Base-by-base conservation (phyloP, 2,797 vertebrate species). In the Myotis daubentonii region DNA sequence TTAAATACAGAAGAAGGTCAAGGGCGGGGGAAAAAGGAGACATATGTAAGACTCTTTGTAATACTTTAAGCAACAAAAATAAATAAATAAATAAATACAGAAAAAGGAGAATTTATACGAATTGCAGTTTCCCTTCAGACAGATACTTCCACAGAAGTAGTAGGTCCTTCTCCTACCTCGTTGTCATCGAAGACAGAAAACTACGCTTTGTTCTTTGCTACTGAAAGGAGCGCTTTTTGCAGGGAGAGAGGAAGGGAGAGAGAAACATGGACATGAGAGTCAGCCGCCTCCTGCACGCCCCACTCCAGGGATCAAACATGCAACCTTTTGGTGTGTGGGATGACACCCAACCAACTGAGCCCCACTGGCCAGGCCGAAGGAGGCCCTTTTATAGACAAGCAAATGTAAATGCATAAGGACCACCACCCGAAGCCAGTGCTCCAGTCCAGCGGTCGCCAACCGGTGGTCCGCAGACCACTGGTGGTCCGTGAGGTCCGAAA, bases 111-210 rank as follows among this genome's bases (percentile, higher is more conserved):
- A 60, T 70, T 55, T 49, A 55, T 62, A 47, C 36, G 44, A 30
- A 55, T 83, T 70, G 78, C 75, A 38, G 41, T 36, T 84, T 70
- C 79, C 72, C 33, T 71, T 95, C 33, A 62, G 72, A 68, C 33
- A 85, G 28, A 33, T 33, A 38, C 47, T 82, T 95, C 49, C 30
- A 57, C 23, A 71, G 38, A 36, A 87, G 23, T 33, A 90, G 23
- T 33, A 70, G 16, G 6, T 41, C 66, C 84, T 87, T 92, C 8
- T 76, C 41, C 41, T n/a, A n/a, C 2, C 23, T 36, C 68, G 22
- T 91, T 94, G 66, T 62, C 6, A 38, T 51, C 30, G 30, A 82
- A 82, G 60, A 23, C 30, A 66, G 74, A 55, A 75, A 89, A 88
- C 11, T 17, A 28, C 20, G 6, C 70, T 80, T 89, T 83, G 44